phyloP scores from a whole-genome alignment of 2,113 vertebrate species.

The Chinchilla lanigera region DNA sequence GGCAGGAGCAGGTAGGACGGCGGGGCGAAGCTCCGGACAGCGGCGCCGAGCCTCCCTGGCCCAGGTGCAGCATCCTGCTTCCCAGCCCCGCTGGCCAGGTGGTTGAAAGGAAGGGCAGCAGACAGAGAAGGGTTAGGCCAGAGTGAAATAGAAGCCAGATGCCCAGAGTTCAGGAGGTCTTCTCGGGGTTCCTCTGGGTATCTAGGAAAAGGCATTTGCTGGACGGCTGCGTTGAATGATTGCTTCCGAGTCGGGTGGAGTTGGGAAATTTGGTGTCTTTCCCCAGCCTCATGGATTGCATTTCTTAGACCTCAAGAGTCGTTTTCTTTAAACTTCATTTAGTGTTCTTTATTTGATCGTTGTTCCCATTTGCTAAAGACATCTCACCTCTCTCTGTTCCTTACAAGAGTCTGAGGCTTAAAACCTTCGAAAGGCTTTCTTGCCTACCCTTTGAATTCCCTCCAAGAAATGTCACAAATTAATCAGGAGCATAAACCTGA shows the following conservation, averaged over 20 bases:
- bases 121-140: not conserved
- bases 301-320: not conserved
- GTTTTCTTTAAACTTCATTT: not conserved
- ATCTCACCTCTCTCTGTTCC: not conserved
- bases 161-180: not conserved
- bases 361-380: not conserved
- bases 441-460: not conserved
- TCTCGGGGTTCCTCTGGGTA: not conserved
- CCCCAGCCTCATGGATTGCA: not conserved
- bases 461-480: not conserved
- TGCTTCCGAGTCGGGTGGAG: slow-evolving; percentile 4
- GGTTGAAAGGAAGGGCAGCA: not conserved
- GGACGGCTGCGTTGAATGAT: not conserved
- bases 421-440: not conserved
- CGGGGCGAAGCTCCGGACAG: not conserved
- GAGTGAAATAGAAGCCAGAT: not conserved
- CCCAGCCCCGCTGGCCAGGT: not conserved
- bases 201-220: not conserved
- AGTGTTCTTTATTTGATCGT: not conserved
- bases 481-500: not conserved
- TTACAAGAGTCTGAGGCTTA: not conserved
- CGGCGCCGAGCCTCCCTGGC: not conserved
- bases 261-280: not conserved
- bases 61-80: not conserved
- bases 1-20: not conserved